These are phyloP conservation scores for Cotesia vestalis DNA, from an alignment of 1,140 invertebrate genomes.

Conservation along the genomic window DNA sequence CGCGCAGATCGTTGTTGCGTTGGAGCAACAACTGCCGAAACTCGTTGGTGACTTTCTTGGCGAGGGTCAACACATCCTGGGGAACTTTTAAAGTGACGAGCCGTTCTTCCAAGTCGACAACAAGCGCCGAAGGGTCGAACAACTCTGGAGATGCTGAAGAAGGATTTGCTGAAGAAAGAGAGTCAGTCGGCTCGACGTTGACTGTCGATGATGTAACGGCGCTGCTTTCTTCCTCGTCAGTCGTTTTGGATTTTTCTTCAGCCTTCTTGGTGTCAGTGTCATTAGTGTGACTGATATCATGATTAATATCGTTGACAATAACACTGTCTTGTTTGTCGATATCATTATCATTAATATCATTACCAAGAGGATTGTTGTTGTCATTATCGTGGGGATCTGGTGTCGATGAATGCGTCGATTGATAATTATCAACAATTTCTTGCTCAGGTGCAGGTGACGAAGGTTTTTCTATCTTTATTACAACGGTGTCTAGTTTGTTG, in stretches of 20 bases:
- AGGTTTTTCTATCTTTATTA: no score
- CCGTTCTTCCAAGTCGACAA: conserved; percentile 50
- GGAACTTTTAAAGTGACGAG: conserved; percentile 55
- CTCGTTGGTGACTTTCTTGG: conserved; percentile 50
- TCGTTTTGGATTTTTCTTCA: conserved; percentile 4
- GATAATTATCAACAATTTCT: background rate
- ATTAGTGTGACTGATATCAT: conserved; percentile 22
- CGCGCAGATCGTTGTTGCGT: conserved; percentile 44
- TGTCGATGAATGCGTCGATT: background rate
- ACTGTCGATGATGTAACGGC: conserved; percentile 61
- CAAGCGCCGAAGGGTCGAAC: conserved; percentile 49
- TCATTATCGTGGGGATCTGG: background rate
- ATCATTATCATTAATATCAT: background rate
- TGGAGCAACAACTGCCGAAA: conserved; percentile 49
- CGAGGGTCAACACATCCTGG: conserved; percentile 52
- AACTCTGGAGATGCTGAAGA: conserved; percentile 54
- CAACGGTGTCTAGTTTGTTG: no score
- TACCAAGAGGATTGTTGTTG: no score
- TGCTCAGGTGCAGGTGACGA: no score
- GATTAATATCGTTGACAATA: background rate
- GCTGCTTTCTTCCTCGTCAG: conserved; percentile 55
- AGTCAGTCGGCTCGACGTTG: conserved; percentile 42
- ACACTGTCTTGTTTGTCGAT: no score
- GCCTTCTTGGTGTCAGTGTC: conserved; percentile 33
- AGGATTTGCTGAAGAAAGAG: conserved; percentile 38